phyloP scores from a whole-genome alignment of 2,797 vertebrate species.

The Fratercula arctica region DNA sequence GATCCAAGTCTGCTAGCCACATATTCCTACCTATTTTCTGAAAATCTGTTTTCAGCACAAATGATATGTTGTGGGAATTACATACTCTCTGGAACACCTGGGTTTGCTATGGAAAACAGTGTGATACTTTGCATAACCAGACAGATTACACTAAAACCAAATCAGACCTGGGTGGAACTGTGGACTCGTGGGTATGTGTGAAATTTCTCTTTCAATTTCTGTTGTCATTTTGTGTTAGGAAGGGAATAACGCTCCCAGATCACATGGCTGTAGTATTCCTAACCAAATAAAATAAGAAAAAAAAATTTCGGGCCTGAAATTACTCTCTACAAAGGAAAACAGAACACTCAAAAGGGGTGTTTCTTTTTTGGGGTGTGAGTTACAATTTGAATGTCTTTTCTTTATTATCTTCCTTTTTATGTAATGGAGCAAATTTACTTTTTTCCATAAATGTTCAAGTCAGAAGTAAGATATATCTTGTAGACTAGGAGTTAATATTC shows the following conservation, averaged over 20 bases:
- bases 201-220: neutral
- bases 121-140: neutral
- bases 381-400: neutral
- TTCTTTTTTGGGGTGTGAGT: neutral
- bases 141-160: neutral
- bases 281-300: neutral
- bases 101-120: slow-evolving; percentile 2
- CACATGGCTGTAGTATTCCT: neutral
- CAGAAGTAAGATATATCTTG: neutral
- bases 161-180: neutral
- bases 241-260: neutral
- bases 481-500: neutral
- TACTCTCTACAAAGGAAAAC: neutral
- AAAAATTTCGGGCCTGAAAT: neutral
- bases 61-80: neutral
- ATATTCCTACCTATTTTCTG: neutral
- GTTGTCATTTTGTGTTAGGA: neutral
- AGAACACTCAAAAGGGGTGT: rapidly evolving
- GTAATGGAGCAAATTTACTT: neutral
- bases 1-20: neutral
- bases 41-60: neutral
- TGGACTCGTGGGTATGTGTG: neutral
- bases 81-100: slow-evolving; percentile 15
- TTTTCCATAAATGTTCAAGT: neutral
- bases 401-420: neutral